Percentiles rank a stretch among this genome's conserved stretches.
Conservation (phyloP, 2,113 vertebrate species). For the Prolemur simus region DNA sequence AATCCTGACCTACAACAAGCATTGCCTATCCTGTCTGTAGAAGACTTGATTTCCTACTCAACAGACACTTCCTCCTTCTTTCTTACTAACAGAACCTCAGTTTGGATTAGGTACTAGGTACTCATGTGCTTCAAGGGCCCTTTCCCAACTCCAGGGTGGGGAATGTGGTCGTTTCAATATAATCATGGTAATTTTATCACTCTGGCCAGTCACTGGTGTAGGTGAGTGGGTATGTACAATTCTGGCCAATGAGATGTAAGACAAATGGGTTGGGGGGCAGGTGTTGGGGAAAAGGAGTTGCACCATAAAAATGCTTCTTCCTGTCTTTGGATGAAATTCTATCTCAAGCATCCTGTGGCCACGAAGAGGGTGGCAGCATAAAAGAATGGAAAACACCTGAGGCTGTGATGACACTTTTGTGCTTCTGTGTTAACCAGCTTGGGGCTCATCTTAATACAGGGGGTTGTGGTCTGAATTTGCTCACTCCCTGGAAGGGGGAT, state of each 20-base stretch:
- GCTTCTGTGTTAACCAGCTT: not conserved
- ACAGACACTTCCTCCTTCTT: not conserved
- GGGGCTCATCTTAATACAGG: not conserved
- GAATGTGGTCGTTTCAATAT: not conserved
- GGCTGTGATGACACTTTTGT: no score
- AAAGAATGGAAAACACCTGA: no score
- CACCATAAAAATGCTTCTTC: not conserved
- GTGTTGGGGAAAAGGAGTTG: not conserved
- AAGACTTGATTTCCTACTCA: not conserved
- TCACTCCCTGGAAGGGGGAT: not conserved
- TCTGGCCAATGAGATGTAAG: not conserved
- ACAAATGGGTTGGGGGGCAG: not conserved
- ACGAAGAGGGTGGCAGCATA: rapidly evolving
- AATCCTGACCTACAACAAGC: not conserved
- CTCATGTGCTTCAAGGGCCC: not conserved
- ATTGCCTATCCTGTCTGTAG: not conserved
- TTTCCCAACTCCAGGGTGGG: not conserved
- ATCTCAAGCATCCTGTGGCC: not conserved
- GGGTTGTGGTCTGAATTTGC: not conserved
- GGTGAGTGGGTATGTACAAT: rapidly evolving
- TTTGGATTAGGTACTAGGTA: not conserved
- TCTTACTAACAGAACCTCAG: not conserved
- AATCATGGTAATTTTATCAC: not conserved
- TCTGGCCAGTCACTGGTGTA: not conserved
- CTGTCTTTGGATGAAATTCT: not conserved